Percentiles rank a stretch among this genome's conserved stretches.
Evolutionary conservation across 1,140 invertebrate genomes (phyloP).

Genomic region (Papilio xuthus): DNA sequence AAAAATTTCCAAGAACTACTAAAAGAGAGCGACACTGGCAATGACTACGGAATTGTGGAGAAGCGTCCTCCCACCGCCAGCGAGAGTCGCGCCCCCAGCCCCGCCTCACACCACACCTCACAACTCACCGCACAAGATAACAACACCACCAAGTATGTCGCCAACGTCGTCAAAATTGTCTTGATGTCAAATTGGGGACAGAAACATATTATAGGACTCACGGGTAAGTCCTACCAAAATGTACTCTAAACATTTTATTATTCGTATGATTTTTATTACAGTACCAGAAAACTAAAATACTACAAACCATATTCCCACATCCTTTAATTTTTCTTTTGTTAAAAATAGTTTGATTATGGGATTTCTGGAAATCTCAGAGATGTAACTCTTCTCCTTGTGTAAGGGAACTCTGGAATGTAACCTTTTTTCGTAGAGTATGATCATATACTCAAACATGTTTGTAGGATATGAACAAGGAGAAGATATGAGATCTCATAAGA

Average conservation of each 20-base stretch:
- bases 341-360: no score
- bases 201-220: constrained; percentile 81
- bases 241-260: not conserved
- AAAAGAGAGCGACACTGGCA: constrained; percentile 67
- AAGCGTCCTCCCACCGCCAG: constrained; percentile 83
- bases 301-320: no score
- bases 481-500: no score
- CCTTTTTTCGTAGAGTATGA: no score
- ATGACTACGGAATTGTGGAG: constrained; percentile 55
- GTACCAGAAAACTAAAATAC: no score
- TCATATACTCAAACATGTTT: no score
- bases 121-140: constrained; percentile 50
- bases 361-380: no score
- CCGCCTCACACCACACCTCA: constrained; percentile 44
- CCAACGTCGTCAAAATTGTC: constrained; percentile 80
- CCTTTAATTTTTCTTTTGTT: no score
- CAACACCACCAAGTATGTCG: constrained; percentile 68
- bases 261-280: no score
- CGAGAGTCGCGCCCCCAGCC: constrained; percentile 54
- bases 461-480: no score
- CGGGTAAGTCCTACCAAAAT: constrained; percentile 64
- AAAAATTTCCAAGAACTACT: constrained; percentile 83
- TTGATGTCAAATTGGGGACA: constrained; percentile 84
- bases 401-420: no score
- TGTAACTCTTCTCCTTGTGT: no score